A percentile compares a stretch with the other conserved stretches of the same genome.
Evolutionary conservation across 2,888 invertebrate genomes (phyloP).

Genomic region (Brachyopa scutellaris): DNA sequence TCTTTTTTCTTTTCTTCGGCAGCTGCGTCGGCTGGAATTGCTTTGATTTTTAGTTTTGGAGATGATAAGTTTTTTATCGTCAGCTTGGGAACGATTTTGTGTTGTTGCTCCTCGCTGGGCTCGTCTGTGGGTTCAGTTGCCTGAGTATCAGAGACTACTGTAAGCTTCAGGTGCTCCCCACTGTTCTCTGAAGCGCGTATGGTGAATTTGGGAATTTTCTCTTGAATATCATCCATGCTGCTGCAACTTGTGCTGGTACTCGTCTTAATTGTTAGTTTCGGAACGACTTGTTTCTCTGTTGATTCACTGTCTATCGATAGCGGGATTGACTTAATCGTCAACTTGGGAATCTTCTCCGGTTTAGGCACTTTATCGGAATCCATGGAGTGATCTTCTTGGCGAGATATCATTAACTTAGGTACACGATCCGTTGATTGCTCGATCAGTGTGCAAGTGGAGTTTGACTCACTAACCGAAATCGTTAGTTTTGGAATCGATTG

Average conservation of each 20-base stretch:
- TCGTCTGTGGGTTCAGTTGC: conserved; percentile 36
- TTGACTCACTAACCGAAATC: conserved; percentile 81
- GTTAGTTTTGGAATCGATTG: conserved; percentile 82
- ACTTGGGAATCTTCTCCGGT: conserved; percentile 83
- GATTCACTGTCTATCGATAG: conserved; percentile 82
- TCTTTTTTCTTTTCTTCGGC: conserved; percentile 73
- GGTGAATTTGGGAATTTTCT: conserved; percentile 77
- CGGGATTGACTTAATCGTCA: conserved; percentile 83
- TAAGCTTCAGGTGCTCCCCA: conserved; percentile 73
- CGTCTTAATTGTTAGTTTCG: conserved; percentile 78
- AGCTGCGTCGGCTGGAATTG: conserved; percentile 75
- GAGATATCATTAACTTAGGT: conserved; percentile 79
- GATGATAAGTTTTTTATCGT: conserved; percentile 81
- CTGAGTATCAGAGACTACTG: conserved; percentile 61
- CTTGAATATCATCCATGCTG: conserved; percentile 58
- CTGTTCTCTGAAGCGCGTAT: conserved; percentile 77
- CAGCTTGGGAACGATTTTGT: conserved; percentile 79
- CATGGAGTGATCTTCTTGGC: conserved; percentile 76
- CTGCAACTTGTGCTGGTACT: conserved; percentile 30
- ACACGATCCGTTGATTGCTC: conserved; percentile 75
- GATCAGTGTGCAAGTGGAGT: conserved; percentile 63
- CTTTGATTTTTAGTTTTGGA: conserved; percentile 82
- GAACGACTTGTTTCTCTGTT: conserved; percentile 73
- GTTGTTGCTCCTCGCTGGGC: conserved; percentile 54
- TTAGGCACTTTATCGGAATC: conserved; percentile 79